Evolutionary conservation across 2,113 vertebrate species (phyloP).

Genomic region (Chamaetylas fuelleborni): DNA sequence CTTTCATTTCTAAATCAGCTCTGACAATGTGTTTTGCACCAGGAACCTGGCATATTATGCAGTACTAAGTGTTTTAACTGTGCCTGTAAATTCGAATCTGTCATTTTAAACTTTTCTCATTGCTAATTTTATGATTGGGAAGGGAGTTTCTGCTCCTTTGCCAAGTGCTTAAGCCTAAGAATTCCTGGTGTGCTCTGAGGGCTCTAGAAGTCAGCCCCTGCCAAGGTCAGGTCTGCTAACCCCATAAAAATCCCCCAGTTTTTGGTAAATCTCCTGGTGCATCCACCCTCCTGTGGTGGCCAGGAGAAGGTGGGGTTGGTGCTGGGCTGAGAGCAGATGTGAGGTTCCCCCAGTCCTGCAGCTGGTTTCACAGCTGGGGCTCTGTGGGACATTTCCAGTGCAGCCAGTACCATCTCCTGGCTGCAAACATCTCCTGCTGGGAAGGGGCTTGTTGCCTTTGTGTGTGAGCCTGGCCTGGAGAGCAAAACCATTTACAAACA

Average conservation of each 20-base stretch:
- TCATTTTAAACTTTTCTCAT: neutral
- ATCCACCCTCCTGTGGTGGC: rapidly evolving
- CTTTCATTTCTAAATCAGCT: neutral
- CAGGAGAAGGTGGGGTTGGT: neutral
- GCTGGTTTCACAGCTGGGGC: neutral
- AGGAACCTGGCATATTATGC: neutral
- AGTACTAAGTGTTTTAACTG: neutral
- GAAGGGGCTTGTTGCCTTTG: neutral
- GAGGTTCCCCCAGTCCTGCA: neutral
- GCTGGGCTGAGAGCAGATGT: neutral
- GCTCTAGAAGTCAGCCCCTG: neutral
- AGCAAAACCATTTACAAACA: neutral
- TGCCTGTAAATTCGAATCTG: neutral
- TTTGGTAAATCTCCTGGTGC: neutral
- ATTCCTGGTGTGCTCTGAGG: neutral
- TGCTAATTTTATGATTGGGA: neutral
- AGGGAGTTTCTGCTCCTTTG: neutral
- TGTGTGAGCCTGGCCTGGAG: neutral
- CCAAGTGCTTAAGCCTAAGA: neutral
- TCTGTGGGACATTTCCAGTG: neutral
- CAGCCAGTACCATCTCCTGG: neutral
- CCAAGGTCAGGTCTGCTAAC: neutral
- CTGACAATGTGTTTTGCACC: neutral
- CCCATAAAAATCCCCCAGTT: neutral
- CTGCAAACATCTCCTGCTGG: neutral